A percentile compares a stretch with the other conserved stretches of the same genome.
Conservation (phyloP, 2,888 invertebrate species). For the Drosophila cognata region DNA sequence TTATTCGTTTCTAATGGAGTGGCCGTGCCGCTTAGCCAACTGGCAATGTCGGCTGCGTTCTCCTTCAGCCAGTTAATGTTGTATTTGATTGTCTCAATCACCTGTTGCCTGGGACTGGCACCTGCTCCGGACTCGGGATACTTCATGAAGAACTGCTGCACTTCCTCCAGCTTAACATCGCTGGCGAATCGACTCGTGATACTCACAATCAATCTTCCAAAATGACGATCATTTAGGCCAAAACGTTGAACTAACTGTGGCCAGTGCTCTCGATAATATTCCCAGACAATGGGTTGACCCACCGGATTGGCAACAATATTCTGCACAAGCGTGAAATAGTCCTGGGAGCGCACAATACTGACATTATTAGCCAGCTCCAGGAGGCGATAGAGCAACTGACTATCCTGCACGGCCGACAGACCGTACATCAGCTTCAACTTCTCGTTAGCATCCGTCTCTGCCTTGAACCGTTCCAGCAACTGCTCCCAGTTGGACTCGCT, state of each 20-base stretch:
- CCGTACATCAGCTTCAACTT: conserved; percentile 90
- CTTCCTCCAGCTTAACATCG: conserved; percentile 89
- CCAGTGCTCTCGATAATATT: conserved; percentile 92
- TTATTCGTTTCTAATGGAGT: conserved; percentile 38
- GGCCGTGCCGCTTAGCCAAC: conserved; percentile 86
- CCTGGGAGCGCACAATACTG: conserved; percentile 91
- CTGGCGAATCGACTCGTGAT: conserved; percentile 90
- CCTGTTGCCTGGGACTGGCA: conserved; percentile 88
- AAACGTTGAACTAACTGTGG: conserved; percentile 89
- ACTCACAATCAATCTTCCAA: conserved; percentile 90
- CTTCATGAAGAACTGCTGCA: conserved; percentile 89
- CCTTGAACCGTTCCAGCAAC: conserved; percentile 89
- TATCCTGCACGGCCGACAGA: conserved; percentile 88
- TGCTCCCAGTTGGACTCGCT: conserved; percentile 89
- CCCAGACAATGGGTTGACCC: conserved; percentile 92
- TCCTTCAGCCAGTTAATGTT: conserved; percentile 92
- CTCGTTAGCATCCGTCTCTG: conserved; percentile 92
- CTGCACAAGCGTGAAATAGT: conserved; percentile 90
- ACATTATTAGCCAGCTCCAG: conserved; percentile 90
- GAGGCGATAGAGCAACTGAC: conserved; percentile 88
- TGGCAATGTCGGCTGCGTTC: conserved; percentile 86
- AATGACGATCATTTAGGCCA: conserved; percentile 91
- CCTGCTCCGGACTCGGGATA: conserved; percentile 95
- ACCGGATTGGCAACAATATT: conserved; percentile 90
- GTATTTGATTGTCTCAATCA: conserved; percentile 90